Conservation (phyloP, 2,113 vertebrate genomes). For the Rhadina sibilatrix region DNA sequence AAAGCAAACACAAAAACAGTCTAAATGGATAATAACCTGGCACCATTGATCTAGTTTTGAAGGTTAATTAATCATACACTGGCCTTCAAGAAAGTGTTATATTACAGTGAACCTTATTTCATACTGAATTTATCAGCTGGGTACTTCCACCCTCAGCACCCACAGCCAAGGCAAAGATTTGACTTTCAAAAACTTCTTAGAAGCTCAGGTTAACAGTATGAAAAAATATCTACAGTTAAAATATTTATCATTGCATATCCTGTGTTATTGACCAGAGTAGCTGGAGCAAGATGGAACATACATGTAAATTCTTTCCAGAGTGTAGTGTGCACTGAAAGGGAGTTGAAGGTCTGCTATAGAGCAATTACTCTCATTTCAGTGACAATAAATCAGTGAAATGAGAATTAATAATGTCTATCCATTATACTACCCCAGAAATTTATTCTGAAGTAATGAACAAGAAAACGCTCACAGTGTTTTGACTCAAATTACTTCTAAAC, state of each 20-base stretch:
- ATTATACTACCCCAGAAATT: not conserved
- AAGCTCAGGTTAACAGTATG: not conserved
- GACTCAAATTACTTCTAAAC: not conserved
- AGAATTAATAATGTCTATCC: conserved; percentile 3
- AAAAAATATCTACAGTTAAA: not conserved
- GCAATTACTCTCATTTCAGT: not conserved
- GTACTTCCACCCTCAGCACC: not conserved
- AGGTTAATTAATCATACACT: conserved; percentile 13
- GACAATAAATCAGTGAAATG: conserved; percentile 6
- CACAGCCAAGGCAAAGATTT: not conserved
- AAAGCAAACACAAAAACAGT: not conserved
- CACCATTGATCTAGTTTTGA: not conserved
- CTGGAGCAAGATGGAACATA: not conserved
- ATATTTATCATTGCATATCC: not conserved
- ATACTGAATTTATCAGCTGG: not conserved
- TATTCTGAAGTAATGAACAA: not conserved
- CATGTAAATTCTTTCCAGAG: not conserved
- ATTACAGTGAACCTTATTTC: not conserved
- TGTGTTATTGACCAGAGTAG: conserved; percentile 27
- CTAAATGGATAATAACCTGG: not conserved
- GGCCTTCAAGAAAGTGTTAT: not conserved
- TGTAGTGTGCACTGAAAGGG: not conserved
- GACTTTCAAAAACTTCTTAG: conserved; percentile 32
- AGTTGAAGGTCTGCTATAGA: not conserved
- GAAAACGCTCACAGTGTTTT: not conserved